phyloP scores from a whole-genome alignment of 2,888 invertebrate species.

The Entomobrya multifasciata region DNA sequence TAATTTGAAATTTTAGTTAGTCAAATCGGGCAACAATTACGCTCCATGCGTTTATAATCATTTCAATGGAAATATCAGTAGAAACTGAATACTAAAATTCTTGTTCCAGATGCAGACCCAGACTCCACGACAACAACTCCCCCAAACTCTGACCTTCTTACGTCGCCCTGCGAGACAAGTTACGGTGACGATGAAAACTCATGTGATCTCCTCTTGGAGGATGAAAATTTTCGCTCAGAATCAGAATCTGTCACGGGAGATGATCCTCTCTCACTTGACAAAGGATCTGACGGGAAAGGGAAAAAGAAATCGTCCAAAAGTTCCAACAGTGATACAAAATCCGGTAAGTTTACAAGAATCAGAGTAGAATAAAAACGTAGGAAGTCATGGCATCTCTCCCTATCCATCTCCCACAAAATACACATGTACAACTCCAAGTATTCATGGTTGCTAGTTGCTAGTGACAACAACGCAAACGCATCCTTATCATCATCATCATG shows the following conservation, averaged over 20 bases:
- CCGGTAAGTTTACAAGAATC: too few relatives aligned
- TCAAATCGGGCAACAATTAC: too few relatives aligned
- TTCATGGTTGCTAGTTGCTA: too few relatives aligned
- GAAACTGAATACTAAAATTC: not conserved
- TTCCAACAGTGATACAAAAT: conserved; percentile 80
- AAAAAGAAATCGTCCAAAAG: conserved; percentile 80
- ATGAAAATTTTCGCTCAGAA: conserved; percentile 79
- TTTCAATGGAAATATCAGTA: not conserved
- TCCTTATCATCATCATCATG: too few relatives aligned
- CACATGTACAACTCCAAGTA: too few relatives aligned
- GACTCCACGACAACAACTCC: conserved; percentile 80
- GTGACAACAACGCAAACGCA: too few relatives aligned
- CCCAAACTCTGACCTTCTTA: conserved; percentile 79
- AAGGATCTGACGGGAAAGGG: conserved; percentile 78
- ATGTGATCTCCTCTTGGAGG: conserved; percentile 79
- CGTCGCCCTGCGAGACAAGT: conserved; percentile 79
- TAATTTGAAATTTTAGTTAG: too few relatives aligned
- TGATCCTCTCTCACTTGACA: conserved; percentile 79
- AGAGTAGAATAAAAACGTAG: too few relatives aligned
- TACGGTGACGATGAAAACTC: conserved; percentile 80
- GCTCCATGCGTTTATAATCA: not conserved
- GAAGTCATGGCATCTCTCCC: too few relatives aligned
- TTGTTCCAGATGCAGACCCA: conserved; percentile 78
- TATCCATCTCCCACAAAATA: too few relatives aligned
- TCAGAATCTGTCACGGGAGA: conserved; percentile 79